Base-by-base conservation (phyloP, 2,113 vertebrate genomes). In the Podarcis raffonei region DNA sequence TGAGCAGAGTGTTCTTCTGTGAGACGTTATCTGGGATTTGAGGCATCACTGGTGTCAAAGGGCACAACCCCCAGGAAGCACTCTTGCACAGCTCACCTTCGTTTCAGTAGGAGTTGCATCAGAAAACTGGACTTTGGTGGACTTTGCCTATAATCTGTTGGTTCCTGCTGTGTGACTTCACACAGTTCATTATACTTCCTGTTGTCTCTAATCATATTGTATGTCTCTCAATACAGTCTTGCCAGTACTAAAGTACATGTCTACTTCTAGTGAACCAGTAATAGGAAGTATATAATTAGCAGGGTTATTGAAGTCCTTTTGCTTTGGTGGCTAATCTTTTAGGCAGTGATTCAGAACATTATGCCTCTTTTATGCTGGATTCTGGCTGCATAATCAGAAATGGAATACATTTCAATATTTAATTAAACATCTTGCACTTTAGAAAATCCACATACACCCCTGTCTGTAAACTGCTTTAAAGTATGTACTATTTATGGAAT, bases 341-440 rank as follows among this genome's bases (percentile, higher is more conserved):
- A 92, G 91, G 93, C 91, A 92, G 32, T 90, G 92, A 94, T 89
- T 92, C 84, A 92, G 77, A 91, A 80, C 78, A 78, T 93, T 90
- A 69, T 92, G 84, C 84, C 82, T 90, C 88, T 87, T 90, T 90
- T 90, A 0, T 91, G 89, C 89, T 92, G 85, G 59, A 87, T 92
- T 66, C 87, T 79, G 85, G 27, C 91, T 37, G 76, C 84, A 13
- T 83, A 87, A 89, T 94, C 79, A 91, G 88, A 94, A 18, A 39
- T 75, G 32, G 87, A 87, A 37, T 78, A 3, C 25, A 39, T 23
- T 0, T 90, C 76, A 93, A 71, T 72, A 68, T 82, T 37, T 86
- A 89, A 87, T 90, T 93, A 27, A 75, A 13, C n/a, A 72, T 27
- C 83, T 87, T 35, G 32, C 62, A 11, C 85, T 89, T 90, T 90